These are phyloP conservation scores for Caenorhabditis wallacei DNA, from an alignment of 2,888 invertebrate genomes.

Conservation along the genomic window DNA sequence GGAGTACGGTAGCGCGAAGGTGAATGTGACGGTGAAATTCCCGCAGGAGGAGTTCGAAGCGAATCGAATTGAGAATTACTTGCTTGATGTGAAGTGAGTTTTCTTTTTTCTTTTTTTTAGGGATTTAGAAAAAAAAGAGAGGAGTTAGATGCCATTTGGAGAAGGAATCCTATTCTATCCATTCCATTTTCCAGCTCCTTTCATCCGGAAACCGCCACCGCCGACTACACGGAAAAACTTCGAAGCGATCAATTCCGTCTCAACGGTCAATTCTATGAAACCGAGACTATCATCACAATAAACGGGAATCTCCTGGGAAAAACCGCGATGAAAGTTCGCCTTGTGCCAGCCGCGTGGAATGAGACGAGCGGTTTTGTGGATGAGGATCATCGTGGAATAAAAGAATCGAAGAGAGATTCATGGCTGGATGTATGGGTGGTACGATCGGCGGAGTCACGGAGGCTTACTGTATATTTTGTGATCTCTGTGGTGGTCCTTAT, in stretches of 20 bases:
- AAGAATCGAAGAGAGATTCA: not conserved
- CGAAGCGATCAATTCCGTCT: constrained; percentile 33
- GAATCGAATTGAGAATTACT: constrained; percentile 46
- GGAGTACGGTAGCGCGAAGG: constrained; percentile 33
- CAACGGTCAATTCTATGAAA: constrained; percentile 41
- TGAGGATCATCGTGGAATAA: not conserved
- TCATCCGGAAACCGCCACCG: constrained; percentile 60
- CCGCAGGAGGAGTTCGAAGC: constrained; percentile 50
- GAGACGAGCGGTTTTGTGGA: not conserved
- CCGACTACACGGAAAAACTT: constrained; percentile 10
- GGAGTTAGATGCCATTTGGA: too few species aligned
- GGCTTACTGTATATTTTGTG: constrained; percentile 79
- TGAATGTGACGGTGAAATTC: constrained; percentile 54
- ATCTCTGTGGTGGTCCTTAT: constrained; percentile 79
- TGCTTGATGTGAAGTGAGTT: constrained; percentile 53
- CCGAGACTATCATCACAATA: constrained; percentile 68
- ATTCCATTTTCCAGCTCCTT: constrained; percentile 58
- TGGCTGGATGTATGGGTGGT: constrained; percentile 74
- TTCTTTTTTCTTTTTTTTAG: too few species aligned
- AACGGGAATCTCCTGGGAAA: constrained; percentile 74
- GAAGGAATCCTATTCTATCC: not conserved
- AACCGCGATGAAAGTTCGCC: constrained; percentile 70
- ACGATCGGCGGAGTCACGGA: constrained; percentile 62
- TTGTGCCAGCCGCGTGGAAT: constrained; percentile 58
- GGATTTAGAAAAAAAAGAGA: not conserved